These are phyloP conservation scores for Tachypleus tridentatus DNA, from an alignment of 1,140 invertebrate species.

Conservation along the genomic window DNA sequence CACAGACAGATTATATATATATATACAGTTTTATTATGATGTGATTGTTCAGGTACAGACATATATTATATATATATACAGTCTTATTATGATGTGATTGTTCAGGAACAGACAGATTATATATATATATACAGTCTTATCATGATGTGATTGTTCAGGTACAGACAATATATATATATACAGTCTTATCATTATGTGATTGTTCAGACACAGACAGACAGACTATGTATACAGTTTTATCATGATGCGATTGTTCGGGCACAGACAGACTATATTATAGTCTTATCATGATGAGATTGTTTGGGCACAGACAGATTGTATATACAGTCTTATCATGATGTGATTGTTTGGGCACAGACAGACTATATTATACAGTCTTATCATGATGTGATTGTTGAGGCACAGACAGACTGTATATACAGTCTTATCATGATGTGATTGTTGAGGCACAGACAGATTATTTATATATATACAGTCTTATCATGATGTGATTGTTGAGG, in stretches of 20 bases:
- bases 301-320: slow-evolving; percentile 40
- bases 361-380: slow-evolving; percentile 45
- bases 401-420: slow-evolving; percentile 39
- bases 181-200: slow-evolving; percentile 45
- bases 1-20: slow-evolving; percentile 39
- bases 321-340: too few species aligned
- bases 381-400: slow-evolving; percentile 40
- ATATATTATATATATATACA: too few species aligned
- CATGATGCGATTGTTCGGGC: slow-evolving; percentile 27
- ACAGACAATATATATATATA: too few species aligned
- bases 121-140: too few species aligned
- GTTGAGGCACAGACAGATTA: slow-evolving; percentile 32
- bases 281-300: slow-evolving; percentile 43
- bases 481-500: slow-evolving; percentile 40
- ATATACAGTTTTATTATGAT: too few species aligned
- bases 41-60: slow-evolving; percentile 30
- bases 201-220: slow-evolving; percentile 39
- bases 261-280: slow-evolving; percentile 29
- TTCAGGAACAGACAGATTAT: slow-evolving; percentile 40
- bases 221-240: slow-evolving; percentile 19
- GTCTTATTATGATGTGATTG: slow-evolving; percentile 44
- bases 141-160: slow-evolving; percentile 27
- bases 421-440: too few species aligned
- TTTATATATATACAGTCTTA: too few species aligned
- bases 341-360: slow-evolving; percentile 30